Percentiles rank a stretch among this genome's conserved stretches.
These are phyloP conservation scores for Drosophila pruinosa DNA, from an alignment of 1,140 invertebrate genomes.

Conservation along the genomic window DNA sequence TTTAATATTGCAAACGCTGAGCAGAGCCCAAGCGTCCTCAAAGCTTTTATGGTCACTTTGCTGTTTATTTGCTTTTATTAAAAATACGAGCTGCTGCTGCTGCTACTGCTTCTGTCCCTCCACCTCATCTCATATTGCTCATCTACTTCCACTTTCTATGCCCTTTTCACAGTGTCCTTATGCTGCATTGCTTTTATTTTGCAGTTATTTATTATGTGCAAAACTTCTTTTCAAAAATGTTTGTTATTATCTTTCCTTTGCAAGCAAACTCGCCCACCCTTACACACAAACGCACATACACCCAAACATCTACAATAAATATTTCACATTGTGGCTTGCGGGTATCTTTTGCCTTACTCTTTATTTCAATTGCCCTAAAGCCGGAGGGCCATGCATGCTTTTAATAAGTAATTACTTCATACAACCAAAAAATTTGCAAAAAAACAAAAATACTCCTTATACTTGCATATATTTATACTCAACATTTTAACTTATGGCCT, in stretches of 20 bases:
- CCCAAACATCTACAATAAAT: conserved; percentile 44
- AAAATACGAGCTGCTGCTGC: conserved; percentile 39
- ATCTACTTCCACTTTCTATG: neutral
- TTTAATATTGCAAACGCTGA: conserved; percentile 65
- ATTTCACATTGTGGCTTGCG: conserved; percentile 45
- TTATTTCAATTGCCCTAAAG: conserved; percentile 13
- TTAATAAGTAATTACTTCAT: conserved; percentile 34
- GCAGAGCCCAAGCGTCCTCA: conserved; percentile 25
- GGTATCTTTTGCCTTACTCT: conserved; percentile 23
- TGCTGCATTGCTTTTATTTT: conserved; percentile 51
- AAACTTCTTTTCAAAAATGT: conserved; percentile 62
- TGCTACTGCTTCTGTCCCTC: neutral
- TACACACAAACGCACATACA: conserved; percentile 9
- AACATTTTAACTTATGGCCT: neutral
- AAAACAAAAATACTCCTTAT: neutral
- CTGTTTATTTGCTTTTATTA: conserved; percentile 72
- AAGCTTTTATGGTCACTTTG: conserved; percentile 64
- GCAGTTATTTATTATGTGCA: conserved; percentile 76
- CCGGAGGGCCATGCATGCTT: neutral
- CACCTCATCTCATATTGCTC: neutral
- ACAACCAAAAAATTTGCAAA: neutral
- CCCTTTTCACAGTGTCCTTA: conserved; percentile 12
- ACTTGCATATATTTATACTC: neutral
- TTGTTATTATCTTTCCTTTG: conserved; percentile 47
- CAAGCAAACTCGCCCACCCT: neutral